These are phyloP conservation scores for Acropora tenuis DNA, from an alignment of 64 coral and sea anemone genomes.

Conservation along the genomic window DNA sequence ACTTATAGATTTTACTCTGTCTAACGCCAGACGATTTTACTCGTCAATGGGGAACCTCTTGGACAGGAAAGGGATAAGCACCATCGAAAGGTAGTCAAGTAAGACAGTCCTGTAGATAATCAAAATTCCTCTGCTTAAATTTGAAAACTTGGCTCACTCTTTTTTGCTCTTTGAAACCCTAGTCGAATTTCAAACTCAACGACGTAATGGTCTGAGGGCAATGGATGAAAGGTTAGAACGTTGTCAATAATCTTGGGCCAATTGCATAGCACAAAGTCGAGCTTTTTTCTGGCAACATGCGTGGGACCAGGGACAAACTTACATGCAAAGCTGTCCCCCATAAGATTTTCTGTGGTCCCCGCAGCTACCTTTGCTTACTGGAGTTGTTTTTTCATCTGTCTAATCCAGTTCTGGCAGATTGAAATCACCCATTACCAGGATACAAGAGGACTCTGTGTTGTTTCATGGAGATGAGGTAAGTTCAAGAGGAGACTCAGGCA, in stretches of 20 bases:
- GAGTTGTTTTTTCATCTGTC: not conserved
- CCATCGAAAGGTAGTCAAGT: slow-evolving; percentile 1
- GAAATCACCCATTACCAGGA: not conserved
- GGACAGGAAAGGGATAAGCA: not conserved
- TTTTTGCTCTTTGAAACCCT: slow-evolving; percentile 32
- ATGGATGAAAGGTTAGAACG: slow-evolving; percentile 4
- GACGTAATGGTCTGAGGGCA: too few relatives aligned
- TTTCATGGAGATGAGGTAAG: slow-evolving; percentile 11
- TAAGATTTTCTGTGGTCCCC: slow-evolving; percentile 5
- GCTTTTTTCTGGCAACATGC: slow-evolving; percentile 40
- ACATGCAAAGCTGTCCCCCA: slow-evolving; percentile 51
- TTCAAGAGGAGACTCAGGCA: slow-evolving; percentile 26
- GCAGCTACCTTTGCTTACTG: not conserved
- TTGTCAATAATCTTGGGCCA: slow-evolving; percentile 16
- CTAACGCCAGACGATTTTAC: too few relatives aligned
- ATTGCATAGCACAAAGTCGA: slow-evolving; percentile 39
- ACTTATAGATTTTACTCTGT: too few relatives aligned
- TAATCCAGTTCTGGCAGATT: not conserved
- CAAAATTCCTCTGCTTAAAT: slow-evolving; percentile 45
- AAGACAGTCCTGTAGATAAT: not conserved
- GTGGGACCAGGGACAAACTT: slow-evolving; percentile 31
- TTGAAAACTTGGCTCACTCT: slow-evolving; percentile 2
- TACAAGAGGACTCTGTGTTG: not conserved
- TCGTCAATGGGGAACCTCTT: too few relatives aligned
- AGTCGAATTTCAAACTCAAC: slow-evolving; percentile 22